Evolutionary conservation across 2,888 invertebrate species (phyloP).

Genomic region (Rutpela maculata): DNA sequence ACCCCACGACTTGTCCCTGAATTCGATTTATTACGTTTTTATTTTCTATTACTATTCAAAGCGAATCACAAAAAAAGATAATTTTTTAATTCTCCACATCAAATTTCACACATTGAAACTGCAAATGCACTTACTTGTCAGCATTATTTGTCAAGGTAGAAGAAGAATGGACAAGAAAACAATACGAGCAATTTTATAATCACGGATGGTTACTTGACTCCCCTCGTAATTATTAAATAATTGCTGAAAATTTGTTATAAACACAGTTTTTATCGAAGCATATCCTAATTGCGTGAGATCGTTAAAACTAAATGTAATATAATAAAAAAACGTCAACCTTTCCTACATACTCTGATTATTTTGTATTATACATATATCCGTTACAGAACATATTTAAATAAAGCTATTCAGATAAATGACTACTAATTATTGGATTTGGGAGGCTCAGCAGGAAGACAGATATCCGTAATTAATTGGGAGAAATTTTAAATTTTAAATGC

Average conservation of each 20-base stretch:
- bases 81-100: neutral
- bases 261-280: slow-evolving; percentile 9
- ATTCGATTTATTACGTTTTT: too few relatives aligned
- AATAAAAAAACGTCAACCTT: slow-evolving; percentile 30
- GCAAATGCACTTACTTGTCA: neutral
- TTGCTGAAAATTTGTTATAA: slow-evolving; percentile 29
- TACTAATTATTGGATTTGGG: slow-evolving; percentile 4
- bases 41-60: too few relatives aligned
- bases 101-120: neutral
- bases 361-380: slow-evolving; percentile 34
- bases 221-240: slow-evolving; percentile 21
- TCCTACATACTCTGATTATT: slow-evolving; percentile 37
- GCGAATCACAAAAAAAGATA: too few relatives aligned
- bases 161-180: neutral
- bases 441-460: slow-evolving; percentile 10
- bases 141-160: neutral
- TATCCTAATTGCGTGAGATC: slow-evolving; percentile 18
- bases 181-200: slow-evolving; percentile 9
- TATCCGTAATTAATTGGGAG: slow-evolving; percentile 21
- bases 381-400: neutral
- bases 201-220: slow-evolving; percentile 12
- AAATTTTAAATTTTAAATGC: slow-evolving; percentile 5
- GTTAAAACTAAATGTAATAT: slow-evolving; percentile 23
- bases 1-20: too few relatives aligned
- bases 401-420: neutral